Evolutionary conservation across 2,797 vertebrate species (phyloP).

Genomic region (Ficedula albicollis): DNA sequence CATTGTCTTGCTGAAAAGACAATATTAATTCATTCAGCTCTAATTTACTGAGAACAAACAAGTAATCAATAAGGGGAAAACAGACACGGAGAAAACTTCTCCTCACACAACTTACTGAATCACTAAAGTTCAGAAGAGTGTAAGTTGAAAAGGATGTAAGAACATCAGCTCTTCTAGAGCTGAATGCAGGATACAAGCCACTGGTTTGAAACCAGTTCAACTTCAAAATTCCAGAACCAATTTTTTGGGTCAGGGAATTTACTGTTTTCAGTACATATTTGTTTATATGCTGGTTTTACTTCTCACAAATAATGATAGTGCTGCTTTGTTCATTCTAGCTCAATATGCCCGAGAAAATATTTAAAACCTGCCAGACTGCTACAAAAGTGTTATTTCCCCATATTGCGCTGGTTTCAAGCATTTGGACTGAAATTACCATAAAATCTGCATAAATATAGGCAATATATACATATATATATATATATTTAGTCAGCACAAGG

Average conservation of each 20-base stretch:
- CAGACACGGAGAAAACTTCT: background rate
- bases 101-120: background rate
- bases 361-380: background rate
- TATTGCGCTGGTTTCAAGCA: background rate
- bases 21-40: background rate
- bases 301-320: background rate
- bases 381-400: background rate
- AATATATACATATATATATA: background rate
- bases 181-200: background rate
- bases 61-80: background rate
- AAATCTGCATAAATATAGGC: background rate
- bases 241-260: background rate
- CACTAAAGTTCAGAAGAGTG: background rate
- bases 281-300: background rate
- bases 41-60: background rate
- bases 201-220: background rate
- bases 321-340: background rate
- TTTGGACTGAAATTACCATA: background rate
- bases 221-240: background rate
- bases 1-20: background rate
- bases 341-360: background rate
- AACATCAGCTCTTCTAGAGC: background rate
- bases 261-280: background rate
- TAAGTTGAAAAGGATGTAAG: background rate
- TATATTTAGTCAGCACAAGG: background rate